Conservation (phyloP, 1,140 invertebrate genomes). For the Nixonia krombeini region DNA sequence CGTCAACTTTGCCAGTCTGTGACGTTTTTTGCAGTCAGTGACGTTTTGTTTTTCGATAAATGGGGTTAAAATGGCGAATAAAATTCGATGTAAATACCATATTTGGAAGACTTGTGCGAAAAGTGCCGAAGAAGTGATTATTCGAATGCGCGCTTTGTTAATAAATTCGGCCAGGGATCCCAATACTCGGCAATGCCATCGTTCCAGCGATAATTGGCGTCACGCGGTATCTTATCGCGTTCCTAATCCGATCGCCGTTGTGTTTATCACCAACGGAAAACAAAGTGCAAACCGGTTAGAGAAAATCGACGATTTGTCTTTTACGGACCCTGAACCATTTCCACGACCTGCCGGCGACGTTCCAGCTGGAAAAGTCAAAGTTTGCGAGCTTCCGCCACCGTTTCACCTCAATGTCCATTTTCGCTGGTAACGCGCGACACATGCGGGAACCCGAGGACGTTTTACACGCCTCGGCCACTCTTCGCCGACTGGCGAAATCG, state of each 20-base stretch:
- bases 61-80: no score
- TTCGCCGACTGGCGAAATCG: slow-evolving; percentile 25
- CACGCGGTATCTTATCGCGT: slow-evolving; percentile 41
- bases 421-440: neutral
- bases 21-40: no score
- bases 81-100: no score
- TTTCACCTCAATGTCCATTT: slow-evolving; percentile 50
- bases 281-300: neutral
- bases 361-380: slow-evolving; percentile 53
- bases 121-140: no score
- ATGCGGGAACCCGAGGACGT: neutral
- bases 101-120: no score
- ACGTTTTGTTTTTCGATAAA: no score
- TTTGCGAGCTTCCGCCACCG: slow-evolving; percentile 51
- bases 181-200: neutral
- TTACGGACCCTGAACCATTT: slow-evolving; percentile 52
- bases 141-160: no score
- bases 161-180: neutral
- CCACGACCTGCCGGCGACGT: slow-evolving; percentile 52
- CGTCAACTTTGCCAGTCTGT: no score
- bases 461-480: slow-evolving; percentile 22
- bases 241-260: neutral
- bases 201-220: slow-evolving; percentile 1
- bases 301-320: neutral
- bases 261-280: no score